These are phyloP conservation scores for Lypha dubia DNA, from an alignment of 2,888 invertebrate species.

Conservation along the genomic window DNA sequence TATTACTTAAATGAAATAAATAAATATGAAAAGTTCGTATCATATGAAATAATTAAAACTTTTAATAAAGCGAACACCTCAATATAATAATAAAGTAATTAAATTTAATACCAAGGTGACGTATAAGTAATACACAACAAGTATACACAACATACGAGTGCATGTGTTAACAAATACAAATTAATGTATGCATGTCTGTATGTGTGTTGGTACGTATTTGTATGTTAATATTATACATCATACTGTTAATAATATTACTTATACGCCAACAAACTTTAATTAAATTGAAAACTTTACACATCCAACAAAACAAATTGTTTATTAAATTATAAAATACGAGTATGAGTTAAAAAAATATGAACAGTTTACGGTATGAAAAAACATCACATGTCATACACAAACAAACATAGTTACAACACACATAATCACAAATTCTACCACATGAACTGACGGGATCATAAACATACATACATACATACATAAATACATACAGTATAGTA, in stretches of 20 bases:
- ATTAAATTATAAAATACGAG: conserved; percentile 53
- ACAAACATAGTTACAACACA: too few species aligned
- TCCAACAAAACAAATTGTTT: conserved; percentile 36
- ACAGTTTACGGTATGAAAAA: neutral
- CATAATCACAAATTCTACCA: neutral
- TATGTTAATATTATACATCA: conserved; percentile 30
- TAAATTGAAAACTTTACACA: conserved; percentile 67
- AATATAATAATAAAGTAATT: conserved; percentile 68
- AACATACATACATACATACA: neutral
- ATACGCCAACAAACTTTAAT: conserved; percentile 72
- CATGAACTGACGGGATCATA: neutral
- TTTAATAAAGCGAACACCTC: conserved; percentile 51
- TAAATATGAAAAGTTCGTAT: conserved; percentile 6
- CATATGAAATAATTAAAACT: conserved; percentile 55
- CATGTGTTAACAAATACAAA: conserved; percentile 5
- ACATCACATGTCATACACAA: conserved; percentile 11
- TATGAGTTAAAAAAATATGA: conserved; percentile 22
- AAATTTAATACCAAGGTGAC: conserved; percentile 67
- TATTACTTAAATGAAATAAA: conserved; percentile 19
- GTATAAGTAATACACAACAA: conserved; percentile 60
- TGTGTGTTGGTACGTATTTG: neutral
- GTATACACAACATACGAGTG: neutral
- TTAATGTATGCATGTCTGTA: neutral
- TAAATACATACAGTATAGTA: neutral
- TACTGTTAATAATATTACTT: conserved; percentile 70